Conservation (phyloP, 1,140 invertebrate genomes). For the Macrostomum lignano region DNA sequence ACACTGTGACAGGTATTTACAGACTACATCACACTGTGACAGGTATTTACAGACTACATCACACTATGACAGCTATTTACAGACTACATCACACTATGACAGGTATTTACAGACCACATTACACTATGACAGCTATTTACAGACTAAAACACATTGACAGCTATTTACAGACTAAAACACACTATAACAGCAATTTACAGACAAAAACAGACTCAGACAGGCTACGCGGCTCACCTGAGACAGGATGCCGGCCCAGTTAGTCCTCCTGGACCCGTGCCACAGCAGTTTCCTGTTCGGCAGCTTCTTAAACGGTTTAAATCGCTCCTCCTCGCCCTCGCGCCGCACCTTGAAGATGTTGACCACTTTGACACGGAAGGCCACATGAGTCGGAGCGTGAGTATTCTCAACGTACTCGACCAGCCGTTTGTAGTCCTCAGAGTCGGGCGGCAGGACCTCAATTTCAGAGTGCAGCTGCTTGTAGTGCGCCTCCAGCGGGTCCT, state of each 20-base stretch:
- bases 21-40: too few species aligned
- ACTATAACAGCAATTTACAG: too few species aligned
- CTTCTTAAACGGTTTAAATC: constrained; percentile 19
- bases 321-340: constrained; percentile 14
- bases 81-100: too few species aligned
- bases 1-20: too few species aligned
- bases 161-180: too few species aligned
- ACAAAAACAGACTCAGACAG: too few species aligned
- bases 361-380: constrained; percentile 18
- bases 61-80: too few species aligned
- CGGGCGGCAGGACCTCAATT: constrained; percentile 40
- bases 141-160: too few species aligned
- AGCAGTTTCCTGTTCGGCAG: constrained; percentile 9
- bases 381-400: constrained; percentile 22
- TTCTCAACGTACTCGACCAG: constrained; percentile 15
- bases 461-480: constrained; percentile 62
- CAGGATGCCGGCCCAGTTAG: not conserved
- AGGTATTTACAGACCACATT: too few species aligned
- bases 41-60: too few species aligned
- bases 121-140: too few species aligned
- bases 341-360: constrained; percentile 16
- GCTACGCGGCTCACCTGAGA: not conserved
- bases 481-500: constrained; percentile 49
- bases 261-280: not conserved
- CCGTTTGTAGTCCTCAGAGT: constrained; percentile 39